Percentiles rank a stretch among this genome's conserved stretches.
Evolutionary conservation across 2,888 invertebrate genomes (phyloP).

Genomic region (Blera fallax): DNA sequence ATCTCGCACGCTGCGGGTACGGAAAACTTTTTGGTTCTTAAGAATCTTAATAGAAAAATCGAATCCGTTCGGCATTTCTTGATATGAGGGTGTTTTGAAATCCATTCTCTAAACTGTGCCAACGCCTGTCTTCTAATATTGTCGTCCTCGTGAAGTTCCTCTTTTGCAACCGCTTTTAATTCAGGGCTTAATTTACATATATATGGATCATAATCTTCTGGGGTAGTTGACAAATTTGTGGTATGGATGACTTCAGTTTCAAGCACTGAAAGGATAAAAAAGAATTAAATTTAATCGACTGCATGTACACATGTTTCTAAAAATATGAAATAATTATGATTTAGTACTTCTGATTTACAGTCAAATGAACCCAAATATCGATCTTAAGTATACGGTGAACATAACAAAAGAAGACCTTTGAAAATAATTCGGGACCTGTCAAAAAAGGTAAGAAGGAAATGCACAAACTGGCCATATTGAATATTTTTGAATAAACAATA

Average conservation of each 20-base stretch:
- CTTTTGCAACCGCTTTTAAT: conserved; percentile 85
- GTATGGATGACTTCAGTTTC: conserved; percentile 80
- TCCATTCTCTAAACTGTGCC: conserved; percentile 91
- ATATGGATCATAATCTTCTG: conserved; percentile 80
- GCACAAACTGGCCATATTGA: no score
- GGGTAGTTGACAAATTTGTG: conserved; percentile 77
- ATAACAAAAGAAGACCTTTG: no score
- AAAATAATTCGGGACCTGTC: no score
- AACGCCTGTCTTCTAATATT: conserved; percentile 88
- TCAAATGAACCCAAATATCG: no score
- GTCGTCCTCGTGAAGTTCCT: conserved; percentile 91
- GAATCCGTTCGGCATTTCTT: conserved; percentile 92
- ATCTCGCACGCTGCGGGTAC: conserved; percentile 93
- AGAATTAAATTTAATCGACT: background rate
- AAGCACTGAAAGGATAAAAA: conserved; percentile 78
- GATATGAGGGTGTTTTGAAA: conserved; percentile 91
- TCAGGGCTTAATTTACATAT: conserved; percentile 79
- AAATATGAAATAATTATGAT: no score
- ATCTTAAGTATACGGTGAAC: no score
- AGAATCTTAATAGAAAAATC: conserved; percentile 91
- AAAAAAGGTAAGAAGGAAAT: no score
- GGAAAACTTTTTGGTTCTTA: conserved; percentile 93
- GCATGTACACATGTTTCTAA: background rate
- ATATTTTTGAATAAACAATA: no score
- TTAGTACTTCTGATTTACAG: no score